Evolutionary conservation across 2,888 invertebrate species (phyloP).

Genomic region (Rosalia funebris): DNA sequence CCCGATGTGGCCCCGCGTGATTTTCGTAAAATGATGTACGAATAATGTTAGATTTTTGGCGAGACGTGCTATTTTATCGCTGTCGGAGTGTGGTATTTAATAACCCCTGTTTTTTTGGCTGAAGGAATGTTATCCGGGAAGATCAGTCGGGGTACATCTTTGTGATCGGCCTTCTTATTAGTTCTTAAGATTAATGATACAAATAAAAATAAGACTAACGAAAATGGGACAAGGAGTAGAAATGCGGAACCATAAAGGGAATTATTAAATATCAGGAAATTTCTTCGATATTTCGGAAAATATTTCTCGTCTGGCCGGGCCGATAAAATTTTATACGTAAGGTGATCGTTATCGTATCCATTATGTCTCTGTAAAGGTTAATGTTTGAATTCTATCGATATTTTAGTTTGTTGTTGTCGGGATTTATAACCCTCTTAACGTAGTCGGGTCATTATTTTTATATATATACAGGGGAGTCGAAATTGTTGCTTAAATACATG

Average conservation of each 20-base stretch:
- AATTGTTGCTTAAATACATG: too few relatives aligned
- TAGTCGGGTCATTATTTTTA: too few relatives aligned
- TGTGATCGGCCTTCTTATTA: too few relatives aligned
- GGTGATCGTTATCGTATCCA: conserved; percentile 1
- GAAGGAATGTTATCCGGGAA: too few relatives aligned
- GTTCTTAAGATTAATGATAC: conserved; percentile 1
- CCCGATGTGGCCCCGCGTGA: too few relatives aligned
- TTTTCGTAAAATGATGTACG: too few relatives aligned
- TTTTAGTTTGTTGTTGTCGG: conserved; percentile 5
- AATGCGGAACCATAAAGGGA: background rate
- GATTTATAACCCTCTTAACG: conserved; percentile 5
- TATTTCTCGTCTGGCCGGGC: background rate
- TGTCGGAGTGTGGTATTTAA: too few relatives aligned
- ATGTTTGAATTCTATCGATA: conserved; percentile 8
- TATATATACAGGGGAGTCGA: too few relatives aligned
- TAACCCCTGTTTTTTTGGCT: too few relatives aligned
- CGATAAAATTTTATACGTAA: conserved; percentile 3
- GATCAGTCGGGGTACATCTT: too few relatives aligned
- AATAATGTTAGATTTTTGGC: too few relatives aligned
- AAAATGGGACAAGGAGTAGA: background rate
- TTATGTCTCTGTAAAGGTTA: conserved; percentile 4
- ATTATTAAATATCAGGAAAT: background rate
- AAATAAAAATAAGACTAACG: background rate
- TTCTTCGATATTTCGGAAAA: conserved; percentile 4
- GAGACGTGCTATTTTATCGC: too few relatives aligned